These are phyloP conservation scores for Adelosebastes latens DNA, from an alignment of 2,797 vertebrate genomes.

Conservation along the genomic window DNA sequence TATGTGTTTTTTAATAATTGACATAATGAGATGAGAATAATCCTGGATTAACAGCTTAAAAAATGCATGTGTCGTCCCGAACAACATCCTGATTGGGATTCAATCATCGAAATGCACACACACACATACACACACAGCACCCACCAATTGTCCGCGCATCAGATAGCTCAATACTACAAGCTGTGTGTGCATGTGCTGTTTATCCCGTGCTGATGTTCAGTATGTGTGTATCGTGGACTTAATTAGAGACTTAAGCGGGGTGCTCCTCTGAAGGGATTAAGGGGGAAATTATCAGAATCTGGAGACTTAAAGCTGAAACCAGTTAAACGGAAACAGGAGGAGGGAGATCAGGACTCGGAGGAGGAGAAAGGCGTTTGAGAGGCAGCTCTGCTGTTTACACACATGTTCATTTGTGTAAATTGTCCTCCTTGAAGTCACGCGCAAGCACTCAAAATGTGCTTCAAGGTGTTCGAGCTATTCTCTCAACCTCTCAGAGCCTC, in stretches of 20 bases:
- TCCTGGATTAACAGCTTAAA: constrained; percentile 80
- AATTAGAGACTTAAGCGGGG: constrained; percentile 75
- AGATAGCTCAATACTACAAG: constrained; percentile 34
- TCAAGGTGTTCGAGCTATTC: constrained; percentile 27
- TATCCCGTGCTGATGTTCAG: constrained; percentile 20
- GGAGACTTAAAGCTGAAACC: constrained; percentile 71
- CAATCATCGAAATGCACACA: constrained; percentile 67
- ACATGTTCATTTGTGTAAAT: constrained; percentile 44
- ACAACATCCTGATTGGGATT: constrained; percentile 75
- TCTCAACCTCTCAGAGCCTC: constrained; percentile 22
- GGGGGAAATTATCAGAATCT: constrained; percentile 74
- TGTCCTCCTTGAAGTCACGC: constrained; percentile 28
- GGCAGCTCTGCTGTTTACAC: constrained; percentile 23
- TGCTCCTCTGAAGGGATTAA: constrained; percentile 72
- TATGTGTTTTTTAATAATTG: constrained; percentile 71
- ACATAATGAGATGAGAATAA: constrained; percentile 79
- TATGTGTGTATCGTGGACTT: constrained; percentile 64
- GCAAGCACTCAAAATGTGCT: constrained; percentile 16
- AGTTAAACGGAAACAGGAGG: constrained; percentile 73
- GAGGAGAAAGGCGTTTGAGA: constrained; percentile 38
- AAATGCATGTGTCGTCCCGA: constrained; percentile 72
- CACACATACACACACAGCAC: not conserved
- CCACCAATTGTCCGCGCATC: constrained; percentile 44
- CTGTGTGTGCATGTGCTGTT: constrained; percentile 31
- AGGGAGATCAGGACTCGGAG: constrained; percentile 42